Percentiles rank a stretch among this genome's conserved stretches.
phyloP scores from a whole-genome alignment of 2,797 vertebrate genomes.

The Channa striata region DNA sequence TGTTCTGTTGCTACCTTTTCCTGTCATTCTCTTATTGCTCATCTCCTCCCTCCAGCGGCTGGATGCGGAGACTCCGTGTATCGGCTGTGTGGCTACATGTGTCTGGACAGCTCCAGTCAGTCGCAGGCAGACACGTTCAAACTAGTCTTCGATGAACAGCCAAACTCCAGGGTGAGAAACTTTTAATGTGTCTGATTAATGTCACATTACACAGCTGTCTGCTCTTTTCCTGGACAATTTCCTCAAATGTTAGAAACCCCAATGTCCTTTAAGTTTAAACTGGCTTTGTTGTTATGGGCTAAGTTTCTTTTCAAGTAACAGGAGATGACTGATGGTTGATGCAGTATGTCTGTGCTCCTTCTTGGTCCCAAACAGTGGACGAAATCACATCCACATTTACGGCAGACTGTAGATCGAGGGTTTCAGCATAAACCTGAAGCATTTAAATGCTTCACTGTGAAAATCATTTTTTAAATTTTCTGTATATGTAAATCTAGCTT shows the following conservation, averaged over 20 bases:
- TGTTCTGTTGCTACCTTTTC: not conserved
- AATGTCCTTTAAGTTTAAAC: not conserved
- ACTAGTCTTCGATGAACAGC: slow-evolving; percentile 91
- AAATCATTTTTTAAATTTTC: too few species aligned
- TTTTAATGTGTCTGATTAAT: not conserved
- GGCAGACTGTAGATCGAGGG: not conserved
- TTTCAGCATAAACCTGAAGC: not conserved
- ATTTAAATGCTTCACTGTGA: too few species aligned
- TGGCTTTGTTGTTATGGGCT: not conserved
- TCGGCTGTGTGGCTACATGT: slow-evolving; percentile 91
- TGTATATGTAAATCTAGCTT: too few species aligned
- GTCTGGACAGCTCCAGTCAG: slow-evolving; percentile 89
- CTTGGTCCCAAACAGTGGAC: too few species aligned
- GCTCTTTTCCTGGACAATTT: not conserved
- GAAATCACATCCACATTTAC: not conserved
- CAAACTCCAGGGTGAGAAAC: slow-evolving; percentile 85
- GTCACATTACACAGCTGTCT: not conserved
- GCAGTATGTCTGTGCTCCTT: not conserved
- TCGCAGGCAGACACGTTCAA: slow-evolving; percentile 89
- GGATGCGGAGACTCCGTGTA: slow-evolving; percentile 80
- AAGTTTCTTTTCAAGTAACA: not conserved
- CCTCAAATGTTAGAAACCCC: not conserved
- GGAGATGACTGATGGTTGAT: not conserved
- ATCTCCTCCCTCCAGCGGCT: slow-evolving; percentile 66
- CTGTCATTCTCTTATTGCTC: not conserved